Base-by-base conservation (phyloP, 2,797 vertebrate species). In the Gadopsis bispinosus region DNA sequence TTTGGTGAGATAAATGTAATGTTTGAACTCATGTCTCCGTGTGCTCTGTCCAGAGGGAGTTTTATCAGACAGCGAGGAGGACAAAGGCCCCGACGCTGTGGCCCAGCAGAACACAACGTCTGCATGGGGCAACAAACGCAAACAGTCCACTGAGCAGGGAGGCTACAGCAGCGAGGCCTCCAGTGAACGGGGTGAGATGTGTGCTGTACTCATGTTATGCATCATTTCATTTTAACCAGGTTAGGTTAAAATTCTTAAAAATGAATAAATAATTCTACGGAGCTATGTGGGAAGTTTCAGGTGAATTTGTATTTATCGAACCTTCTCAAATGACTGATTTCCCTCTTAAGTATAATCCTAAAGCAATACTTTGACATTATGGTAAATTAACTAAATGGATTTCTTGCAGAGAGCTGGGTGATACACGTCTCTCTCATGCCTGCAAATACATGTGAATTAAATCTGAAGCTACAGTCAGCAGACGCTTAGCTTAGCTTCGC, bases 121-220 rank as follows among this genome's bases (percentile, higher is more conserved):
- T 41, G 69, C 91, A 55, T 98, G 96, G 97, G 95, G 96, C 92
- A 95, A 94, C 79, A 95, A 96, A 75, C 93, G 94, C 79, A 96
- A 96, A 81, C 95, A 95, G 88, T 95, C 95, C 77, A 89, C 92
- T 5, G 96, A 97, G 85, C 96, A 96, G 84, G 97, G 96, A 76
- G 96, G 96, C 43, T 97, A 97, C 94, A 97, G 96, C 95, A 97
- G 97, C 45, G 97, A 97, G 83, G 96, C 95, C 62, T 97, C 97
- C 69, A 92, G 95, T 65, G 96, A 96, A 73, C 95, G 94, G 77
- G 96, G 97, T 98, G 95, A 96, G 96, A 60, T 67, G 5, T n/a
- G 20, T 19, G 13, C 22, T n/a, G 0, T 7, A 35, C 29, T 54
- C 12, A 20, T 3, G 9, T 43, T 55, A 9, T 4, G 3, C 56